These are phyloP conservation scores for Tragelaphus strepsiceros DNA, from an alignment of 2,113 vertebrate genomes.

Conservation along the genomic window DNA sequence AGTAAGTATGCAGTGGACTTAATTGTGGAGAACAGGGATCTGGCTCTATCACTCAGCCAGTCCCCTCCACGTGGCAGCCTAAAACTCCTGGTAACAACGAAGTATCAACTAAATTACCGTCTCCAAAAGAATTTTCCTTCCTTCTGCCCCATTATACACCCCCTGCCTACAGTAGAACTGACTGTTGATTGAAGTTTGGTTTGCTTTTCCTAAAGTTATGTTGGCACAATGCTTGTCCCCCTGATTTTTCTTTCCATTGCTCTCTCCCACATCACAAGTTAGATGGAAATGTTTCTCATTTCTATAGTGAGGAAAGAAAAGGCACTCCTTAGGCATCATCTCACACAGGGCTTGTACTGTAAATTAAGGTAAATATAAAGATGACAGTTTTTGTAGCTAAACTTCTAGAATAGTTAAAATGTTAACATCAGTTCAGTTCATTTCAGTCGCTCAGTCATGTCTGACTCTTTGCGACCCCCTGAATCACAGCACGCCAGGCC, in stretches of 20 bases:
- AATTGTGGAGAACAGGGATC: background rate
- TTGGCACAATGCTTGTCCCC: background rate
- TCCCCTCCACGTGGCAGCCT: background rate
- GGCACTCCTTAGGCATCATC: background rate
- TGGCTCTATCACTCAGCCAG: background rate
- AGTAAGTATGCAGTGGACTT: background rate
- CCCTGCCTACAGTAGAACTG: background rate
- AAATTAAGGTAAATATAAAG: background rate
- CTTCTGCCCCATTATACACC: background rate
- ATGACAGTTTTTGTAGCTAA: background rate
- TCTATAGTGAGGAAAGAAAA: background rate
- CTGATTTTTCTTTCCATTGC: background rate
- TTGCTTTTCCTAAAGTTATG: background rate
- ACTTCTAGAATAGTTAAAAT: background rate
- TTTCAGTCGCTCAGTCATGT: background rate
- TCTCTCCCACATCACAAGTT: background rate
- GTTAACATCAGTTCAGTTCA: background rate
- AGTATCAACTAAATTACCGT: background rate
- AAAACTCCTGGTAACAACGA: background rate
- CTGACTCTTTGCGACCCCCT: background rate
- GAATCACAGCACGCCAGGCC: background rate
- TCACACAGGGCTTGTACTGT: background rate
- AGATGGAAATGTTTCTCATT: background rate
- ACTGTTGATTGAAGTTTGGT: background rate
- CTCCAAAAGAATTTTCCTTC: background rate